Evolutionary conservation across 2,113 vertebrate genomes (phyloP).

Genomic region (Penelope pileata): DNA sequence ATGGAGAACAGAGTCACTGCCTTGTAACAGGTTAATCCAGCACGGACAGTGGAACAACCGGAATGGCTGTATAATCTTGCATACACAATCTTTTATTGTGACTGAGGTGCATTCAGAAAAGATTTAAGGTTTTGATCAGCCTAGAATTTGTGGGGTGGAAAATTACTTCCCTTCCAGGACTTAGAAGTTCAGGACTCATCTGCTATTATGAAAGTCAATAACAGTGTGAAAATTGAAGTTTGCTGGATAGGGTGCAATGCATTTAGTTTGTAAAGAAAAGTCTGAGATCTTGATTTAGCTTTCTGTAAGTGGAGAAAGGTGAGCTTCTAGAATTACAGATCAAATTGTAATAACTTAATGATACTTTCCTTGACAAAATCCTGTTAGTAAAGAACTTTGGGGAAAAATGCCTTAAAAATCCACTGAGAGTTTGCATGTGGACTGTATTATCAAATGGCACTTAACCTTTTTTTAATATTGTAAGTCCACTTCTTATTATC

Average conservation of each 20-base stretch:
- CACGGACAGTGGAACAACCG: not conserved
- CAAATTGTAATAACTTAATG: not conserved
- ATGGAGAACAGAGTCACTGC: not conserved
- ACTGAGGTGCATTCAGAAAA: not conserved
- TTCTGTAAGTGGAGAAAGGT: not conserved
- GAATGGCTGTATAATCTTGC: fast-evolving
- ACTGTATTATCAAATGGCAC: not conserved
- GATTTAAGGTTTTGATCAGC: not conserved
- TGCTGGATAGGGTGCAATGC: not conserved
- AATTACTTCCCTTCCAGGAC: not conserved
- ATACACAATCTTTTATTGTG: not conserved
- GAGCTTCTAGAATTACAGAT: not conserved
- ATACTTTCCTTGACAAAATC: not conserved
- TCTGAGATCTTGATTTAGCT: not conserved
- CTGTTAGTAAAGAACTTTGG: not conserved
- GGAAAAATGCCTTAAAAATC: not conserved
- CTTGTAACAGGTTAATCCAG: not conserved
- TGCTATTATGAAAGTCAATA: not conserved
- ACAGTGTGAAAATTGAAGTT: not conserved
- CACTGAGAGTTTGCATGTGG: not conserved
- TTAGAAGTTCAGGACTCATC: not conserved
- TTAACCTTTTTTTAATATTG: not conserved
- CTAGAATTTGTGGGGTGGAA: not conserved
- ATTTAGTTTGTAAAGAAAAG: not conserved
- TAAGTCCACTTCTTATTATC: not conserved